Conservation (phyloP, 2,797 vertebrate genomes). For the Sebastes umbrosus region DNA sequence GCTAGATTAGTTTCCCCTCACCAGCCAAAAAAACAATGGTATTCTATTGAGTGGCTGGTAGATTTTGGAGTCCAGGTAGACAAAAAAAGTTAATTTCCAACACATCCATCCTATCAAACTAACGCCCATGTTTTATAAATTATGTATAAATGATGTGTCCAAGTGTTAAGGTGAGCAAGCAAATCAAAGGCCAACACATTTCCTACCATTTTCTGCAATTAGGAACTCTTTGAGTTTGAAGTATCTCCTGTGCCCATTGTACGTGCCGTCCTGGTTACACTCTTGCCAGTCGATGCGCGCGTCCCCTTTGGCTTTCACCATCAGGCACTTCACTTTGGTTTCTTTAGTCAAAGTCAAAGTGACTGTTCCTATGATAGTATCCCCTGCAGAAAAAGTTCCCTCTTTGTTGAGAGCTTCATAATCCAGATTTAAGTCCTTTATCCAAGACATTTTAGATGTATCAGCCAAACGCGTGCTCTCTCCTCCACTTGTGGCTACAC, state of each 20-base stretch:
- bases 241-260: slow-evolving; percentile 84
- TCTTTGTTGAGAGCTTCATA: slow-evolving; percentile 53
- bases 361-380: slow-evolving; percentile 85
- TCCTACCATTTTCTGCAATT: slow-evolving; percentile 70
- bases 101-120: not conserved
- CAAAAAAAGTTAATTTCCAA: not conserved
- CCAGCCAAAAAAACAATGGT: too few species aligned
- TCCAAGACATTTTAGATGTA: slow-evolving; percentile 40
- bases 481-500: too few species aligned
- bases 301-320: slow-evolving; percentile 88
- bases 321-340: slow-evolving; percentile 84
- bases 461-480: too few species aligned
- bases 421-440: slow-evolving; percentile 27
- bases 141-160: too few species aligned
- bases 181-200: not conserved
- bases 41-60: too few species aligned
- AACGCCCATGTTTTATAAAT: not conserved
- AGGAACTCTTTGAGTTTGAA: slow-evolving; percentile 88
- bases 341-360: slow-evolving; percentile 84
- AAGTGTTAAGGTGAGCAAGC: too few species aligned
- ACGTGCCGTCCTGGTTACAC: slow-evolving; percentile 7
- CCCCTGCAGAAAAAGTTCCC: slow-evolving; percentile 85
- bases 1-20: too few species aligned
- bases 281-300: slow-evolving; percentile 72
- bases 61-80: too few species aligned